Percentiles rank a stretch among this genome's conserved stretches.
Conservation (phyloP, 2,888 invertebrate genomes). For the Ernsta delagoae region DNA sequence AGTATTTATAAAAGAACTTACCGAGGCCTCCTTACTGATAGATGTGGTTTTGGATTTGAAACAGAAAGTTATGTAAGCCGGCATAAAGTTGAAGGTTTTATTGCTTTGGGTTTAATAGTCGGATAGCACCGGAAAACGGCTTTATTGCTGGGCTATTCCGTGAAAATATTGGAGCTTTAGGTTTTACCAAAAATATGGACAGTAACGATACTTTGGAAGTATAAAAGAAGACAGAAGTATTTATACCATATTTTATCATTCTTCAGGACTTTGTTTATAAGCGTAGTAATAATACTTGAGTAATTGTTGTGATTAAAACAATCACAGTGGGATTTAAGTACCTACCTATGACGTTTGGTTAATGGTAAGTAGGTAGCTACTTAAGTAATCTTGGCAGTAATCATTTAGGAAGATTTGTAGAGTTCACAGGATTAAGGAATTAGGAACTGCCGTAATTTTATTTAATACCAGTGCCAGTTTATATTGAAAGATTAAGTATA, state of each 20-base stretch:
- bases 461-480: too few species aligned
- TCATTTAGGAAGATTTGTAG: too few species aligned
- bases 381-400: too few species aligned
- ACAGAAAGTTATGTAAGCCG: slow-evolving; percentile 8
- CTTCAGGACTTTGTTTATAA: too few species aligned
- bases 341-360: too few species aligned
- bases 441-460: too few species aligned
- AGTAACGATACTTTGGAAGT: not conserved
- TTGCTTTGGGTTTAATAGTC: slow-evolving; percentile 21
- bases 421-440: too few species aligned
- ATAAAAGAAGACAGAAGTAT: not conserved
- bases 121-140: slow-evolving; percentile 11
- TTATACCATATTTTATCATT: not conserved
- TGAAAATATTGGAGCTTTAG: not conserved
- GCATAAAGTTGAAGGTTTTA: slow-evolving; percentile 21
- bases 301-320: too few species aligned
- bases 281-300: too few species aligned
- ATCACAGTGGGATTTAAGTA: too few species aligned
- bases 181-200: not conserved
- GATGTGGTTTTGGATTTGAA: slow-evolving; percentile 22
- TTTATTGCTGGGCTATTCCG: slow-evolving; percentile 23
- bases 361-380: too few species aligned
- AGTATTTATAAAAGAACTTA: slow-evolving; percentile 7
- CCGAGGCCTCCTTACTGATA: not conserved
- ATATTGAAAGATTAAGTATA: too few species aligned